phyloP scores from a whole-genome alignment of 2,888 invertebrate genomes.

The Priocnemis perturbator region DNA sequence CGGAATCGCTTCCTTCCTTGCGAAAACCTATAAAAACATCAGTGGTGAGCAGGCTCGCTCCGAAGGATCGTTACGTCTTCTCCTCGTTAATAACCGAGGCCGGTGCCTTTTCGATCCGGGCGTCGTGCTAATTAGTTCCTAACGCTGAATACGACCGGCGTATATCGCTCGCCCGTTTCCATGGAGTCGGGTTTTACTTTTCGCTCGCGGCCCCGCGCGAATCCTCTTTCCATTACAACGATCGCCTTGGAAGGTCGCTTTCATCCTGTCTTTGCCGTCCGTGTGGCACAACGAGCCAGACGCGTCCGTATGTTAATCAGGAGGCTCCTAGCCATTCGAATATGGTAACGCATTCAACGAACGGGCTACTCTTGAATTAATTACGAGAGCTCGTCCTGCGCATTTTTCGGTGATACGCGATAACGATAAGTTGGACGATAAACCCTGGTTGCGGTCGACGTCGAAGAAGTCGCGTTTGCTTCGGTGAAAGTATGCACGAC shows the following conservation, averaged over 20 bases:
- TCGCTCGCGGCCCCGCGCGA: conserved; percentile 20
- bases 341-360: no score
- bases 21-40: conserved; percentile 61
- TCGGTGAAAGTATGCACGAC: not conserved
- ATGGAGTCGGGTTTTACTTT: conserved; percentile 40
- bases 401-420: not conserved
- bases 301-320: no score
- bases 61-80: conserved; percentile 58
- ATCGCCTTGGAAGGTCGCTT: conserved; percentile 32
- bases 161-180: conserved; percentile 31
- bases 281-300: no score
- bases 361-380: no score
- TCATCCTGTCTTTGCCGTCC: not conserved
- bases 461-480: not conserved
- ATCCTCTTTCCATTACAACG: conserved; percentile 33
- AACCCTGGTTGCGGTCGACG: no score
- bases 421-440: not conserved
- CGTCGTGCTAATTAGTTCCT: conserved; percentile 63
- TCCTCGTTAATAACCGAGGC: conserved; percentile 60
- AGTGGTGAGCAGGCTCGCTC: conserved; percentile 42
- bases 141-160: conserved; percentile 45
- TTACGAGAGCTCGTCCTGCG: not conserved
- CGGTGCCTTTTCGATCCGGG: conserved; percentile 60
- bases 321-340: no score
- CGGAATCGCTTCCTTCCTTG: conserved; percentile 56